Conservation (phyloP, 2,797 vertebrate genomes). For the Epinephelus coioides region DNA sequence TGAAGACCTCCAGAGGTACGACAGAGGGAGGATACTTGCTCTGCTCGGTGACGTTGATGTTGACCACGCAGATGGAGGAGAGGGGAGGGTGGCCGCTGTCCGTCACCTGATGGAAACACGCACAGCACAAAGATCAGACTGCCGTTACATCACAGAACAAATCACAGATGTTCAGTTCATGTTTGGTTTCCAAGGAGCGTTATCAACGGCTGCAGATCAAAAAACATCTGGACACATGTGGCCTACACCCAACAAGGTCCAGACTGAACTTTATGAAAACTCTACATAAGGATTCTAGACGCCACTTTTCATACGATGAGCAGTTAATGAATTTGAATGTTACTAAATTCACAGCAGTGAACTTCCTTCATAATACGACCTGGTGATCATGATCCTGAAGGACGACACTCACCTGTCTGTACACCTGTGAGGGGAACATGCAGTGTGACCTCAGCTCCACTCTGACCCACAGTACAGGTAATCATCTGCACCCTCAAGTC, state of each 20-base stretch:
- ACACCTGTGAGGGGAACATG: neutral
- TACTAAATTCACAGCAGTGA: neutral
- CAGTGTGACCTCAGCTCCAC: too few species aligned
- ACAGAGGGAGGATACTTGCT: slow-evolving; percentile 92
- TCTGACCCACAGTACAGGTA: neutral
- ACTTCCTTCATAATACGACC: neutral
- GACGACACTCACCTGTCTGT: neutral
- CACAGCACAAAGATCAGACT: neutral
- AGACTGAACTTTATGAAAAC: neutral
- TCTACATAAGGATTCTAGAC: neutral
- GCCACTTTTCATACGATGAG: neutral
- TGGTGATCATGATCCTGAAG: neutral
- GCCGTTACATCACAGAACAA: too few species aligned
- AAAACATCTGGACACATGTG: too few species aligned
- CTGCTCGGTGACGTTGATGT: slow-evolving; percentile 91
- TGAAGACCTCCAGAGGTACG: slow-evolving; percentile 94
- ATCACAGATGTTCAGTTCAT: too few species aligned
- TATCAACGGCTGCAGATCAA: too few species aligned
- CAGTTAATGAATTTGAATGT: neutral
- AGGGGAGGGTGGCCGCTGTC: slow-evolving; percentile 94
- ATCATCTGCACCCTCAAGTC: neutral
- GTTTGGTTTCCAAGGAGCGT: too few species aligned
- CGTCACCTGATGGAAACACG: slow-evolving; percentile 85
- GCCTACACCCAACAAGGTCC: too few species aligned
- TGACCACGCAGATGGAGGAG: slow-evolving; percentile 92